Base-by-base conservation (phyloP, 23 tunicate genomes). In the Phallusia fumigata region DNA sequence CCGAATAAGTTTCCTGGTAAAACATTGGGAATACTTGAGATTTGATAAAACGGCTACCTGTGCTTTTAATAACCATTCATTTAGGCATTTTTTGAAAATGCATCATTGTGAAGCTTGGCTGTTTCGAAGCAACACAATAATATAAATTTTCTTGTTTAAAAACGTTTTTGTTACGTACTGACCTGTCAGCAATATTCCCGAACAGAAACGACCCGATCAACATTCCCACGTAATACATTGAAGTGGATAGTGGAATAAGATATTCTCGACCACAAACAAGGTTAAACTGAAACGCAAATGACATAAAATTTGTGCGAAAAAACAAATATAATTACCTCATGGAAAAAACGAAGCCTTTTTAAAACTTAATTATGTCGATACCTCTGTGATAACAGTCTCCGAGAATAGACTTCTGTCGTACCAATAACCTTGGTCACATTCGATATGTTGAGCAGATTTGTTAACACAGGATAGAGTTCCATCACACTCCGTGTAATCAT, bases 171-270 rank as follows among this genome's bases (percentile, higher is more conserved):
- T 58, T 58, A 16, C 16, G 28, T 24, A 74, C 86, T 35, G 53
- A 91, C 96, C 53, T 64, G 83, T 91, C 96, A 35, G 90, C 84
- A 44, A 91, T 58, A 44, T 86, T 82, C 82, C 96, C 96, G 33
- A 91, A 91, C 21, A 86, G 8, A 34, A 91, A 51, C 0, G 96
- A 91, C 10, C 96, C 96, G 35, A 86, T 21, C 76, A 91, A 35
- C 81, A 91, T 19, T 18, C 96, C 96, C 64, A 65, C 87, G 79
- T 87, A 87, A 83, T 82, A 91, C 51, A 91, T 32, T 2, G 96
- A 91, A 15, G 96, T 91, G 19, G 96, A 84, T 22, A 86, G 65
- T 18, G 87, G 52, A 50, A 79, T 91, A 30, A 74, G 75, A 64
- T 88, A 80, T 21, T 75, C 79, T 44, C 74, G 36, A 64, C 79